Evolutionary conservation across 2,113 vertebrate species (phyloP).

Genomic region (Pseudonaja textilis): DNA sequence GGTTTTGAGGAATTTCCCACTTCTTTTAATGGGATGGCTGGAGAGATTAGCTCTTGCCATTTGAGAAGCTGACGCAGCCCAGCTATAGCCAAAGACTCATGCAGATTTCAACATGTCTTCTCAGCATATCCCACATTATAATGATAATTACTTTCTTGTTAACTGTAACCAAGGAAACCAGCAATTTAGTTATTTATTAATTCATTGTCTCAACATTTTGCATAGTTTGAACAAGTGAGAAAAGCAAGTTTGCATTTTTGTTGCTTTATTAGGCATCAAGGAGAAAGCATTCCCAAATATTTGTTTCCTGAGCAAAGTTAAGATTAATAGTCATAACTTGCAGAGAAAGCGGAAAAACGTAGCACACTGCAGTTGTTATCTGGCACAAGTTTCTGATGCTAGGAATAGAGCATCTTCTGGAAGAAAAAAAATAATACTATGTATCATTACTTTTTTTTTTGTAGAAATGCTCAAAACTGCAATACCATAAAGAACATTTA

Average conservation of each 20-base stretch:
- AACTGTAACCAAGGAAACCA: constrained; percentile 36
- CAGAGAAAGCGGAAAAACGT: neutral
- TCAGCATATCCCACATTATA: constrained; percentile 57
- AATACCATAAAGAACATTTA: neutral
- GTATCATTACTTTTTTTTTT: neutral
- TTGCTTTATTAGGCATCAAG: neutral
- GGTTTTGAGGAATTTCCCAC: constrained; percentile 31
- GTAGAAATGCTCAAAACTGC: neutral
- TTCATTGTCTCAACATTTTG: constrained; percentile 10
- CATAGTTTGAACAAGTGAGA: neutral
- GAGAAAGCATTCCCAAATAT: neutral
- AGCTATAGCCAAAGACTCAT: constrained; percentile 39
- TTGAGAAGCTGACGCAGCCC: constrained; percentile 41
- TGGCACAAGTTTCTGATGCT: neutral
- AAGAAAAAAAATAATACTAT: neutral
- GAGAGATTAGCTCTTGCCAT: constrained; percentile 31
- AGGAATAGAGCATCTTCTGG: neutral
- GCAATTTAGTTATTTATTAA: constrained; percentile 23
- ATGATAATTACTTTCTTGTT: constrained; percentile 65
- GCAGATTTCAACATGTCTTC: constrained; percentile 50
- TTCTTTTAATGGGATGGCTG: constrained; percentile 38
- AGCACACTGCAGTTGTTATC: neutral
- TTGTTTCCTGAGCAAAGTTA: neutral
- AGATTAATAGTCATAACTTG: neutral
- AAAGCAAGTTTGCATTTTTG: neutral